These are phyloP conservation scores for Phasia obesa DNA, from an alignment of 2,888 invertebrate species.

Conservation along the genomic window DNA sequence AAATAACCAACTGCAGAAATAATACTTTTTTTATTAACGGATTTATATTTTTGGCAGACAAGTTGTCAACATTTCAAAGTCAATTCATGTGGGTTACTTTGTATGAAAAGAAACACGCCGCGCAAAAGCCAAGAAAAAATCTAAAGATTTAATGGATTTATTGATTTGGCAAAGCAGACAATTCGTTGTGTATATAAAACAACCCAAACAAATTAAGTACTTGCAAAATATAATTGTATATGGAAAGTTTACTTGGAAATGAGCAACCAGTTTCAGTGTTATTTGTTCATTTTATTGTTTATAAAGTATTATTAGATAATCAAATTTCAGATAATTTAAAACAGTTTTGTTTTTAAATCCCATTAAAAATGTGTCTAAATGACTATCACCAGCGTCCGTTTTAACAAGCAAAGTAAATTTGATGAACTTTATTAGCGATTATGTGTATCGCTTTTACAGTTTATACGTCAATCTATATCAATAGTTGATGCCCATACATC, in stretches of 20 bases:
- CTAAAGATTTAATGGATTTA: constrained; percentile 52
- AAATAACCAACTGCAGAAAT: constrained; percentile 31
- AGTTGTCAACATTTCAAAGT: constrained; percentile 70
- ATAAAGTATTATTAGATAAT: neutral
- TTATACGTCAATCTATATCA: constrained; percentile 17
- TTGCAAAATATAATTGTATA: neutral
- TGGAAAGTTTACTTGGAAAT: neutral
- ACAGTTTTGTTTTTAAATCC: constrained; percentile 30
- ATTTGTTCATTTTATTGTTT: too few relatives aligned
- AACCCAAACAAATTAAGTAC: constrained; percentile 12
- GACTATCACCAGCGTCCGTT: constrained; percentile 4
- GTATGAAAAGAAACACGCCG: constrained; percentile 32
- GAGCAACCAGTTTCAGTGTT: neutral
- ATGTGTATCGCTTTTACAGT: constrained; percentile 31
- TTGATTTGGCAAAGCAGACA: constrained; percentile 34
- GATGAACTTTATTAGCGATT: constrained; percentile 50
- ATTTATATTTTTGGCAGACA: constrained; percentile 69
- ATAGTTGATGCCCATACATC: constrained; percentile 33
- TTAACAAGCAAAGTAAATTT: constrained; percentile 13
- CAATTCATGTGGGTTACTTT: constrained; percentile 64
- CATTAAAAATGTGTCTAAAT: neutral
- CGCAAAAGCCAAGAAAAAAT: neutral
- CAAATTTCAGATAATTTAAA: constrained; percentile 10
- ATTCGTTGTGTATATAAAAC: constrained; percentile 13
- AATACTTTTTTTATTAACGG: constrained; percentile 54